A percentile compares a stretch with the other conserved stretches of the same genome.
Conservation (phyloP, 2,113 vertebrate genomes). For the Colinus virginianus region DNA sequence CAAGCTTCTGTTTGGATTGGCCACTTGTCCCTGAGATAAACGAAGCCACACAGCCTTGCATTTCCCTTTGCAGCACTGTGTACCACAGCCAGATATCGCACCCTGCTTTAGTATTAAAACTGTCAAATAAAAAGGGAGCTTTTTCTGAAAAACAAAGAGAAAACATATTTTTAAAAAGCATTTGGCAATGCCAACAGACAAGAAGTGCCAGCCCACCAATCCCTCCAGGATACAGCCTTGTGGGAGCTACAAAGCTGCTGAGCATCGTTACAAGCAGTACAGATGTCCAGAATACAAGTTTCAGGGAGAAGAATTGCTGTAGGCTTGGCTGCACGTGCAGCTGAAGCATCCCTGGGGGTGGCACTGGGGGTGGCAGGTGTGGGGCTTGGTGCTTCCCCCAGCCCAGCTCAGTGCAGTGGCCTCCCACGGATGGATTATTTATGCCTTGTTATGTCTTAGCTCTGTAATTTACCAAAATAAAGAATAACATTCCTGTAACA, state of each 20-base stretch:
- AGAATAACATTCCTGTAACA: constrained; percentile 8
- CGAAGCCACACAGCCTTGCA: background rate
- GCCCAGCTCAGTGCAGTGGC: background rate
- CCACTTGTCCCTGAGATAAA: background rate
- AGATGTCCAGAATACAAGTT: background rate
- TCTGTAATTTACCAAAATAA: constrained; percentile 32
- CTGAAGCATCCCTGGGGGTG: background rate
- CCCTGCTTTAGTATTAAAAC: background rate
- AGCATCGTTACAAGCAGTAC: background rate
- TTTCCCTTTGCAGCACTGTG: background rate
- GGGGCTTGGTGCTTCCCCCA: background rate
- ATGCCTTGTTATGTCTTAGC: constrained; percentile 25
- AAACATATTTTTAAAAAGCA: background rate
- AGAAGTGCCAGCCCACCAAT: background rate
- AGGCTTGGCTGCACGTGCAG: background rate
- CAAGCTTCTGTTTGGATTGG: background rate
- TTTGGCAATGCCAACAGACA: background rate
- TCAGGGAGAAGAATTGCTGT: background rate
- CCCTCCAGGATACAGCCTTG: accelerated
- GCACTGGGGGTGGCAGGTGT: background rate
- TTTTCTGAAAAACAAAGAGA: background rate
- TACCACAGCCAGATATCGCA: background rate
- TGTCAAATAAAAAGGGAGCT: background rate
- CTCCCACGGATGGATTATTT: background rate
- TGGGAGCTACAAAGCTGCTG: background rate